phyloP scores from a whole-genome alignment of 2,113 vertebrate species.

The Maccullochella peelii region DNA sequence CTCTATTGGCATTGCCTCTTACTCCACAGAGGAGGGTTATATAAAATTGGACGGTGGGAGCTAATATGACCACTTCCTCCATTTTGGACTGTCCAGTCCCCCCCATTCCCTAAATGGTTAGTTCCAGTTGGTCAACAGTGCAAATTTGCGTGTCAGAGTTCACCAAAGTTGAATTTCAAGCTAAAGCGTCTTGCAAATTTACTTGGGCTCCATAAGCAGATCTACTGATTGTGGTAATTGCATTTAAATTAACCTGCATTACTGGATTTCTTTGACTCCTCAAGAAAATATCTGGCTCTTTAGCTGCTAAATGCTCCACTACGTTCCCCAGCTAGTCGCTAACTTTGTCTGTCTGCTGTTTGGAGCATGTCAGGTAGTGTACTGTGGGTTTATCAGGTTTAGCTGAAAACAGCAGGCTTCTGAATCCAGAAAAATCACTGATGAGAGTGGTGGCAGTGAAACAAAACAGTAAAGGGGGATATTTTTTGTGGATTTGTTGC shows the following conservation, averaged over 20 bases:
- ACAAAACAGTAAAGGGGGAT: neutral
- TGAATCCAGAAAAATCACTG: neutral
- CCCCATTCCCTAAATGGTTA: neutral
- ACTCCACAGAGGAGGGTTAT: neutral
- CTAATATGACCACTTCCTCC: neutral
- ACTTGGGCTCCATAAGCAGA: neutral
- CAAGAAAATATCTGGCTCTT: neutral
- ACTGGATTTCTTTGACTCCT: neutral
- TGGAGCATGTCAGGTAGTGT: neutral
- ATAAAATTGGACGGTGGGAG: neutral
- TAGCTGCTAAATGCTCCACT: neutral
- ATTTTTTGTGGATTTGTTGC: neutral
- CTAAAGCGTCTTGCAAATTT: neutral
- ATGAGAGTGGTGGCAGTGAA: neutral
- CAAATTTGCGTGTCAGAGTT: neutral
- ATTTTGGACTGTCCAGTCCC: neutral
- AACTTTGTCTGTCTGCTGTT: neutral
- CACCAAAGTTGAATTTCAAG: neutral
- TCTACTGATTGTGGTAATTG: neutral
- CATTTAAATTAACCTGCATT: neutral
- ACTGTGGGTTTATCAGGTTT: neutral
- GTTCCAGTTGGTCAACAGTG: neutral
- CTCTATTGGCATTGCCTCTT: neutral
- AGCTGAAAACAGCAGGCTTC: neutral
- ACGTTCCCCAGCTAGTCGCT: neutral